phyloP scores from a whole-genome alignment of 2,888 invertebrate genomes.

The Penaeus monodon region DNA sequence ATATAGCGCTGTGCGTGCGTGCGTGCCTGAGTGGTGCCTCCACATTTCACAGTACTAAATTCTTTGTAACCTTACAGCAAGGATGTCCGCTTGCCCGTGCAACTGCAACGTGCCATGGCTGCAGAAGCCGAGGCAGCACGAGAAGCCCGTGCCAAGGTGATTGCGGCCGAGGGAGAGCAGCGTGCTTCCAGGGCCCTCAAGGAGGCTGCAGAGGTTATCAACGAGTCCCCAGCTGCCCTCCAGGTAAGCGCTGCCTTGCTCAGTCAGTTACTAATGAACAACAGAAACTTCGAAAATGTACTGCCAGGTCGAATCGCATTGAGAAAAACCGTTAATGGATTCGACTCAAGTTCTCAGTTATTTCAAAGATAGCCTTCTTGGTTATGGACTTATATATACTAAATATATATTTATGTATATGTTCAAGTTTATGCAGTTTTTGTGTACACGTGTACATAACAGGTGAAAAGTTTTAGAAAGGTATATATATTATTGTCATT shows the following conservation, averaged over 20 bases:
- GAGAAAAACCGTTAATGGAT: background rate
- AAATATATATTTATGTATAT: constrained; percentile 25
- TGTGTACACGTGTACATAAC: background rate
- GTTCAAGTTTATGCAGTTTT: constrained; percentile 13
- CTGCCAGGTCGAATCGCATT: background rate
- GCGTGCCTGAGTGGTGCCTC: too few species aligned
- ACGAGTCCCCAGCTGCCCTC: constrained; percentile 71
- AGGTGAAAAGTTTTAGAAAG: background rate
- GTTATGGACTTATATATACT: background rate
- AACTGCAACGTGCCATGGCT: constrained; percentile 69
- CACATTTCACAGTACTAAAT: background rate
- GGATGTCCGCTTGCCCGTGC: constrained; percentile 67
- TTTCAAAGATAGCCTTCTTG: background rate
- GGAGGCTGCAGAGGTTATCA: constrained; percentile 74
- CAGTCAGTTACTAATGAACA: background rate
- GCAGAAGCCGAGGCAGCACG: constrained; percentile 72
- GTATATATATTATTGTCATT: background rate
- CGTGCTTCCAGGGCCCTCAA: constrained; percentile 73
- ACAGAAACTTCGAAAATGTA: background rate
- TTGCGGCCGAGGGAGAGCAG: constrained; percentile 73
- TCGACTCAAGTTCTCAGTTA: background rate
- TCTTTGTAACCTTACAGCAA: constrained; percentile 65
- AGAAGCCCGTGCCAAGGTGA: constrained; percentile 72
- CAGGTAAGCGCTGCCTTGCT: constrained; percentile 40
- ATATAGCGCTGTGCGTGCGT: too few species aligned